Evolutionary conservation across 2,113 vertebrate species (phyloP), one percentile per base, ranked within the genome.

Genomic region (Ictalurus punctatus): DNA sequence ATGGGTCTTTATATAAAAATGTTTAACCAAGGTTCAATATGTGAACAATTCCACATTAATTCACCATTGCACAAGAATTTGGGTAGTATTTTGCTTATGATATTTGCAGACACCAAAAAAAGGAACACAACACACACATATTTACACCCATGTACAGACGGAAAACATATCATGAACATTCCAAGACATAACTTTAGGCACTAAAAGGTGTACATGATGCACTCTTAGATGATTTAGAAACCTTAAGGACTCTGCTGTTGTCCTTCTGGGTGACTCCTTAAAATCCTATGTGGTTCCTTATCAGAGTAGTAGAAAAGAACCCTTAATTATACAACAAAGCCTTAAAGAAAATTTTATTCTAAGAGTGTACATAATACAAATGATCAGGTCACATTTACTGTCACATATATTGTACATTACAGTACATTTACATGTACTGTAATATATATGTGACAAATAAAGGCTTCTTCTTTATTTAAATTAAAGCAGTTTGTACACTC

Each of bases 121-220:
- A 80, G 27, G 25, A 91, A 94, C 89, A 85, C 86, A 0, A 61
- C 87, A 90, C 82, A 4, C 93, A 89, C 83, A 82, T 94, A 92
- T 95, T 90, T 93, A 95, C 94, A 95, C 90, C 92, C 93, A 91
- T 94, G 90, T 93, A 94, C 89, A 63, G 90, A 92, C 92, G 93
- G 91, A 92, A 89, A 95, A 90, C 91, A 92, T 86, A 92, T 93
- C 91, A 92, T 93, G 90, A 91, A 95, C 94, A 94, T 95, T 96
- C 93, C 94, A 95, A 91, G 95, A 94, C 91, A 90, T 89, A 94
- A 93, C 92, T 88, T 93, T 92, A 96, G 95, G 95, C 95, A 96
- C 95, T 96, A 94, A 93, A 93, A 94, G 95, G 94, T 95, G 93
- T 95, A 94, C 91, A 91, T 94, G 58, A 30, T 83, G 63, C 81